Evolutionary conservation across 2,113 vertebrate species (phyloP).

Genomic region (Notarius lentiginosus): DNA sequence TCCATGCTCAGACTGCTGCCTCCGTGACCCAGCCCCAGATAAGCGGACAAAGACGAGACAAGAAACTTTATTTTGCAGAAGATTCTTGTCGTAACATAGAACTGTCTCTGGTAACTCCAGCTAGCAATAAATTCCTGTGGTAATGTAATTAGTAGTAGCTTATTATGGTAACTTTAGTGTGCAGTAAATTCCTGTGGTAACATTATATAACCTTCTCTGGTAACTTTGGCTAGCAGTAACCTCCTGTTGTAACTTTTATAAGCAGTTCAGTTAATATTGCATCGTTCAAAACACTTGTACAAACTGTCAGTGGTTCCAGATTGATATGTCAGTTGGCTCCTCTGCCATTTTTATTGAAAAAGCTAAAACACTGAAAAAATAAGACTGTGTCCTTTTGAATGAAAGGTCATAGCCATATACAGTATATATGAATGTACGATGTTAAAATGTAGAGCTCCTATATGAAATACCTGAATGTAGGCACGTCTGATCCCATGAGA

Average conservation of each 20-base stretch:
- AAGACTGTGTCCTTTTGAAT: background rate
- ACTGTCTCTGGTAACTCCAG: background rate
- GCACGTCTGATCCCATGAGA: background rate
- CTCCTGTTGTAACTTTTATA: background rate
- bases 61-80: background rate
- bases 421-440: background rate
- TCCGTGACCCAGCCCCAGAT: too few relatives aligned
- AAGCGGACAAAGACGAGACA: too few relatives aligned
- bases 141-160: too few relatives aligned
- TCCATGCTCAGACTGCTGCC: too few relatives aligned
- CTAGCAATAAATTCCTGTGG: background rate
- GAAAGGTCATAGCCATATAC: background rate
- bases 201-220: background rate
- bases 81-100: too few relatives aligned
- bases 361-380: too few relatives aligned
- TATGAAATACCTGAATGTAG: background rate
- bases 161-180: background rate
- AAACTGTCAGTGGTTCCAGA: too few relatives aligned
- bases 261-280: background rate
- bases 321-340: background rate
- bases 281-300: too few relatives aligned
- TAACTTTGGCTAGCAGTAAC: background rate
- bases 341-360: background rate
- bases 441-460: background rate
- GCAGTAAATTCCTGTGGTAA: background rate